Base-by-base conservation (phyloP, 2,888 invertebrate genomes). In the Rugalucina vietnamica region DNA sequence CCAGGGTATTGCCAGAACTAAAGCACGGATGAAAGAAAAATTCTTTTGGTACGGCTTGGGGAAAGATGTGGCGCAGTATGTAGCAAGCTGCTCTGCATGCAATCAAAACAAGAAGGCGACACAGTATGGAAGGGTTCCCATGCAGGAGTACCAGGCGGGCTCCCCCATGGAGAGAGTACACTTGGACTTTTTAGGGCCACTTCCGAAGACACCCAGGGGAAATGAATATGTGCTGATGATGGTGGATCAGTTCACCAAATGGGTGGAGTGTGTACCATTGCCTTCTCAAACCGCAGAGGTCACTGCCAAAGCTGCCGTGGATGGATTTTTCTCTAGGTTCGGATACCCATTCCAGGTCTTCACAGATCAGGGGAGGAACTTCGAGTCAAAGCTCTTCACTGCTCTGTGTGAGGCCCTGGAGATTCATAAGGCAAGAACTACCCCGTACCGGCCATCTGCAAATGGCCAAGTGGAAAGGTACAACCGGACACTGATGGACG, bases 181-280 rank as follows among this genome's bases (percentile, higher is more conserved):
- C 29, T 1, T 72, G 21, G 72, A 39, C 24, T 72, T 72, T 24
- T 43, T 72, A 27, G 72, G 72, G n/a, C 72, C 72, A 39, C 24
- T 72, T 37, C 72, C 72, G 12, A 72, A 43, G 27, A 72, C 72
- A 5, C 39, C 43, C 8, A 1, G 39, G 5, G 72, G 72, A n/a
- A 39, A 72, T 39, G 72, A 72, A 29, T 43, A 72, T 72, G 39
- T 65, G 36, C 60, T 87, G 27, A 78, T 87, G 69, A 78, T 87
- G 82, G 78, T 87, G 50, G 84, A 84, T 49, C 84, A 85, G 60
- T 87, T 87, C 50, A 87, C 87, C 14, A 87, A 86, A 54, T 83
- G 82, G 85, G 80, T 82, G 10, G 85, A 87, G 49, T 75, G 77
- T 57, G 57, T 83, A 10, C 81, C 83, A 34, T 37, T 82, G 10